A percentile compares a stretch with the other conserved stretches of the same genome.
These are phyloP conservation scores for Eciton burchellii DNA, from an alignment of 1,140 invertebrate species.

Conservation along the genomic window DNA sequence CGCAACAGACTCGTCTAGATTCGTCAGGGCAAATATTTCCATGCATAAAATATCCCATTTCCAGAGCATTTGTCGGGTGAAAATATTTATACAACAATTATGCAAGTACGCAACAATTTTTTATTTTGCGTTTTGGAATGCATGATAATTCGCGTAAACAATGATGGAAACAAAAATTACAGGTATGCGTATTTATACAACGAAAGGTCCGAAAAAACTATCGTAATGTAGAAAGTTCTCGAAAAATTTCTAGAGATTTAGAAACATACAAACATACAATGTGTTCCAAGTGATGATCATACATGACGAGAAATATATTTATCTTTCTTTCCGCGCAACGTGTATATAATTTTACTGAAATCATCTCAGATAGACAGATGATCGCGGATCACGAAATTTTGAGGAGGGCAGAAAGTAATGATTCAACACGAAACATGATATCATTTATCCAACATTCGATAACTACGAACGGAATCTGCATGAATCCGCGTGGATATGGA, in stretches of 20 bases:
- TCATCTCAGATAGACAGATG: background rate
- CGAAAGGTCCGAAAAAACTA: background rate
- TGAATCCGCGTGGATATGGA: constrained; percentile 31
- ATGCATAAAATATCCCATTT: background rate
- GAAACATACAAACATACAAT: background rate
- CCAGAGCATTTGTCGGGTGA: background rate
- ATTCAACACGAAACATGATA: background rate
- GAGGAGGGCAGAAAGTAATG: background rate
- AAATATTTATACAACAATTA: constrained; percentile 3
- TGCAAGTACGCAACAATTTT: background rate
- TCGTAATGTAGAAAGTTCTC: background rate
- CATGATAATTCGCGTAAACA: background rate
- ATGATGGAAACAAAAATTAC: constrained; percentile 9
- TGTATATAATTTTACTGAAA: constrained; percentile 30
- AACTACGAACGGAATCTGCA: background rate
- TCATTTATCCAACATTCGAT: constrained; percentile 2
- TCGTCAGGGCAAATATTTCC: too few species aligned
- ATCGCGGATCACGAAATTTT: background rate
- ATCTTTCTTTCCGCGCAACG: background rate
- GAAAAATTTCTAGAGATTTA: constrained; percentile 13
- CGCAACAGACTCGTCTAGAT: too few species aligned
- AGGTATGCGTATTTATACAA: constrained; percentile 5
- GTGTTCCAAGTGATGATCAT: background rate
- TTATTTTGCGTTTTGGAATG: constrained; percentile 12
- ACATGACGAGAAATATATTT: background rate